These are phyloP conservation scores for Pelecanoides urinatrix DNA, from an alignment of 2,113 vertebrate genomes.

Conservation along the genomic window DNA sequence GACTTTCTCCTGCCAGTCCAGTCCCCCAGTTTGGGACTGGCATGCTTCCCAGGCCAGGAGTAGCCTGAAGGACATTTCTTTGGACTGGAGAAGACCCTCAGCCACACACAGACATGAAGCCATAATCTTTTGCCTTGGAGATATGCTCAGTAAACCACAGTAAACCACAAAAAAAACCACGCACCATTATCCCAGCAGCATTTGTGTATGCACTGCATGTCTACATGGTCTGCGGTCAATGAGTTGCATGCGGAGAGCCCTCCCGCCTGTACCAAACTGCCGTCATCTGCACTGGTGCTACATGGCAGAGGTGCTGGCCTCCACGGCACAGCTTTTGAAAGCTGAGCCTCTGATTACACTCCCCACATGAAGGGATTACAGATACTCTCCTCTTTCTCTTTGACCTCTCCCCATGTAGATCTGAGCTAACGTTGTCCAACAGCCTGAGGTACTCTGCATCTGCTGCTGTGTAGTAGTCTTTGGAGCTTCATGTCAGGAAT, in stretches of 20 bases:
- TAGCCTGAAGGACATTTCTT: not conserved
- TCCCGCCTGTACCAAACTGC: not conserved
- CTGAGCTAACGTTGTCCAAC: not conserved
- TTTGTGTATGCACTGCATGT: fast-evolving
- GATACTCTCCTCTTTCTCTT: not conserved
- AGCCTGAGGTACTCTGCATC: not conserved
- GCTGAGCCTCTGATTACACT: not conserved
- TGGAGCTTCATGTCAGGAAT: not conserved
- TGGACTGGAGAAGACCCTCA: not conserved
- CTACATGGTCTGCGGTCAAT: fast-evolving
- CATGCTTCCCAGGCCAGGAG: not conserved
- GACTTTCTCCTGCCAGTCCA: not conserved
- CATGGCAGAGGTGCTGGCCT: not conserved
- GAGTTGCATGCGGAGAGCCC: not conserved
- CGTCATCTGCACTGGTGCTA: not conserved
- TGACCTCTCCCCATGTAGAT: not conserved
- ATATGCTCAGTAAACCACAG: not conserved
- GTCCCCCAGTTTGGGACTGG: not conserved
- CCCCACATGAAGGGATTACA: not conserved
- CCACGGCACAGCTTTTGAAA: not conserved
- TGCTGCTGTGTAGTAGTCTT: not conserved
- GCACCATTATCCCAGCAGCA: not conserved
- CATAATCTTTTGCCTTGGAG: not conserved
- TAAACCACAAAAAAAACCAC: not conserved
- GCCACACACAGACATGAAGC: not conserved